Evolutionary conservation across 2,888 invertebrate genomes (phyloP).

Genomic region (Rhyacophila evoluta): DNA sequence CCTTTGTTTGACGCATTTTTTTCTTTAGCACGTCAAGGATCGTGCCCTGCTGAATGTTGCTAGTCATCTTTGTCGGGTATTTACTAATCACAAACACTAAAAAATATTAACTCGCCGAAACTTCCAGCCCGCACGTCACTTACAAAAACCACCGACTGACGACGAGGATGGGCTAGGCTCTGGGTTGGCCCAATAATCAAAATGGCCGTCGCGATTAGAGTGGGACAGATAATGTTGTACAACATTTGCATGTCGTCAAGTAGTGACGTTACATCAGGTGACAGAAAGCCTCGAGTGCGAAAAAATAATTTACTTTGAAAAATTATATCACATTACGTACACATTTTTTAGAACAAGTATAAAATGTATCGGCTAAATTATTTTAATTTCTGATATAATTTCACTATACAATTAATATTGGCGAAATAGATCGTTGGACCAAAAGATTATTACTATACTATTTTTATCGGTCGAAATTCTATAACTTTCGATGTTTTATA

Average conservation of each 20-base stretch:
- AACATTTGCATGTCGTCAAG: constrained; percentile 41
- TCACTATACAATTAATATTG: too few relatives aligned
- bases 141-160: constrained; percentile 51
- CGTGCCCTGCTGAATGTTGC: constrained; percentile 91
- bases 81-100: constrained; percentile 49
- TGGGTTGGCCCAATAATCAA: constrained; percentile 51
- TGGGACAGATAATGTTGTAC: constrained; percentile 30
- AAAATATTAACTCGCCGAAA: constrained; percentile 38
- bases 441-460: too few relatives aligned
- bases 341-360: too few relatives aligned
- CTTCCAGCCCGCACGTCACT: constrained; percentile 44
- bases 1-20: constrained; percentile 99
- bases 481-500: too few relatives aligned
- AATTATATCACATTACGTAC: too few relatives aligned
- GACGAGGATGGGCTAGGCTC: constrained; percentile 45
- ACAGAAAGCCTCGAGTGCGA: neutral
- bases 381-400: too few relatives aligned
- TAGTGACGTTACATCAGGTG: neutral
- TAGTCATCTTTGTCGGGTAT: constrained; percentile 75
- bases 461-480: too few relatives aligned
- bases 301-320: too few relatives aligned
- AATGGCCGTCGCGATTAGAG: constrained; percentile 49
- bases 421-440: too few relatives aligned
- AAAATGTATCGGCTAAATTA: too few relatives aligned
- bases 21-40: constrained; percentile 98